Evolutionary conservation across 2,797 vertebrate genomes (phyloP).

Genomic region (Novumbra hubbsi): DNA sequence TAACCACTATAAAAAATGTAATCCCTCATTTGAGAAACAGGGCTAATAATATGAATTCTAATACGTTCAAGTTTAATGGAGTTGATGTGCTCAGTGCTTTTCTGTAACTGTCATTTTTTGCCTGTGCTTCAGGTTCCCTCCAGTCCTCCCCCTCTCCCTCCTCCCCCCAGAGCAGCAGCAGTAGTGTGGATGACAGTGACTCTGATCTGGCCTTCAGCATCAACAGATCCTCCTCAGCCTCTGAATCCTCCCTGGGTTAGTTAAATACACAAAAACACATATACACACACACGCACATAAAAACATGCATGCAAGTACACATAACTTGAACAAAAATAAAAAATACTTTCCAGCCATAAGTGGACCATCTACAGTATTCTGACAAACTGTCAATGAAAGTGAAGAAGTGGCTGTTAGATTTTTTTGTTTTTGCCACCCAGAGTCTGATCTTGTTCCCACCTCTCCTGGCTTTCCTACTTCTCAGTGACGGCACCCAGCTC

Average conservation of each 20-base stretch:
- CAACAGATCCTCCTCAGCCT: conserved; percentile 95
- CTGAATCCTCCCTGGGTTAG: conserved; percentile 96
- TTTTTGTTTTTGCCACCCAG: background rate
- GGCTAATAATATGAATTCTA: too few relatives aligned
- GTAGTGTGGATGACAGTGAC: conserved; percentile 91
- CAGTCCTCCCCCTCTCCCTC: conserved; percentile 84
- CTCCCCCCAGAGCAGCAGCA: conserved; percentile 88
- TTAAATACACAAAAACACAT: conserved; percentile 3
- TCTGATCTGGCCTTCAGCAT: conserved; percentile 95
- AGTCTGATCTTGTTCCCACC: background rate
- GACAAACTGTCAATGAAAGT: background rate
- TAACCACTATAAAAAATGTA: too few relatives aligned
- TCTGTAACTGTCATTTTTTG: background rate
- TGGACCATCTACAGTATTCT: background rate
- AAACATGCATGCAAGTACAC: background rate
- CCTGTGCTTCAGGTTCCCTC: conserved; percentile 80
- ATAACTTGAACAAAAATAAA: background rate
- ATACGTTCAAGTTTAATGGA: too few relatives aligned
- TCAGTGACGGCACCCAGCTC: conserved; percentile 97
- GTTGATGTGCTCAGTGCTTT: background rate
- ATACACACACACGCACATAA: background rate
- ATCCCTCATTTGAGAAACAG: too few relatives aligned
- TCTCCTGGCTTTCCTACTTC: conserved; percentile 14
- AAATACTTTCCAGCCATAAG: too few relatives aligned
- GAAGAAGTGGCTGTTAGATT: background rate